These are phyloP conservation scores for Nesospiza acunhae DNA, from an alignment of 2,113 vertebrate species.

Conservation along the genomic window DNA sequence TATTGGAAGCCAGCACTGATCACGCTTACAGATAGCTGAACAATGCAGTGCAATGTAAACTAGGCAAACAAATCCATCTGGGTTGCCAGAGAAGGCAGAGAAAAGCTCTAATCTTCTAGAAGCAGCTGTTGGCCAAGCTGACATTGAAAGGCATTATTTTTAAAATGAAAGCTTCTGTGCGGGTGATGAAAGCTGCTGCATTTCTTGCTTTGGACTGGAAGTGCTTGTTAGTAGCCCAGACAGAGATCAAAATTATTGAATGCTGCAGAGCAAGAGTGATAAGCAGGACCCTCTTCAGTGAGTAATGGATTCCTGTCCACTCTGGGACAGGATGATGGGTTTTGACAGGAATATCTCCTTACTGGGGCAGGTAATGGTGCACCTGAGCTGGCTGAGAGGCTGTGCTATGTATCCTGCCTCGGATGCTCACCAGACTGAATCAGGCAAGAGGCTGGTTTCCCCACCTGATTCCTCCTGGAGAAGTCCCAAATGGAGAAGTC, in stretches of 20 bases:
- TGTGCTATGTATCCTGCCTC: background rate
- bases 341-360: background rate
- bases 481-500: background rate
- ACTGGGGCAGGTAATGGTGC: background rate
- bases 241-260: constrained; percentile 37
- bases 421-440: background rate
- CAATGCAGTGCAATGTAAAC: constrained; percentile 68
- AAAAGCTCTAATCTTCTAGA: constrained; percentile 72
- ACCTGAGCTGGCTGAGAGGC: background rate
- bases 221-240: constrained; percentile 27
- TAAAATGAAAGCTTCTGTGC: constrained; percentile 64
- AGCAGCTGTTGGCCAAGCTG: constrained; percentile 71
- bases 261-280: background rate
- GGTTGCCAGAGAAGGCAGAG: constrained; percentile 70
- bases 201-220: constrained; percentile 64
- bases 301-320: background rate
- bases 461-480: background rate
- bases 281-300: constrained; percentile 18
- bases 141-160: constrained; percentile 69
- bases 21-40: constrained; percentile 69
- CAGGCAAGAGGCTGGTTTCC: background rate
- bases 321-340: background rate
- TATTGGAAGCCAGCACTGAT: constrained; percentile 67
- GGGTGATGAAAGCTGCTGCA: constrained; percentile 60
- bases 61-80: constrained; percentile 70